These are phyloP conservation scores for Euclidia mi DNA, from an alignment of 2,888 invertebrate genomes.

Conservation along the genomic window DNA sequence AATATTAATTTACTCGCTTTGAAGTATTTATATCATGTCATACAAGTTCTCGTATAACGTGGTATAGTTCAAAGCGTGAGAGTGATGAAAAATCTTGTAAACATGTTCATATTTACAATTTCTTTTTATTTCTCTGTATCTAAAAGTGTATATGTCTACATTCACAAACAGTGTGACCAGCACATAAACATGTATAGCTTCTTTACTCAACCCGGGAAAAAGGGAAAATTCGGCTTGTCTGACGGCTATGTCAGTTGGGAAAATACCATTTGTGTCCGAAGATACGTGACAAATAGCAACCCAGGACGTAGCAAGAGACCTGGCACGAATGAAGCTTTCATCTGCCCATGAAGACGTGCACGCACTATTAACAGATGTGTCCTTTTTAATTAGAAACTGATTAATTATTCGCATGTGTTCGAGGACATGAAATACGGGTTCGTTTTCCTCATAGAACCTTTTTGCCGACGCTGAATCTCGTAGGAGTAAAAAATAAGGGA, in stretches of 20 bases:
- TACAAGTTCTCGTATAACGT: no score
- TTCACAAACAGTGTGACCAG: not conserved
- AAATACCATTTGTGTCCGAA: conserved; percentile 50
- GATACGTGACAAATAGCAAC: conserved; percentile 50
- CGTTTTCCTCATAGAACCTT: conserved; percentile 5
- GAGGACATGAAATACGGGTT: conserved; percentile 1
- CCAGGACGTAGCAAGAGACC: conserved; percentile 27
- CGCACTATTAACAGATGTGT: conserved; percentile 12
- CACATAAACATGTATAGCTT: not conserved
- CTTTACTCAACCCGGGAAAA: conserved; percentile 3
- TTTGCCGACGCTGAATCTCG: not conserved
- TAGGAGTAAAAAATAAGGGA: not conserved
- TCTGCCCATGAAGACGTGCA: conserved; percentile 20
- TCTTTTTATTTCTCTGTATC: no score
- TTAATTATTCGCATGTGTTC: conserved; percentile 23
- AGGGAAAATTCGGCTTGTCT: conserved; percentile 32
- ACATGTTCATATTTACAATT: no score
- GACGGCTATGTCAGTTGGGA: conserved; percentile 50
- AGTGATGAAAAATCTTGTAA: no score
- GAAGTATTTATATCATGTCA: no score
- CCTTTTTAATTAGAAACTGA: conserved; percentile 23
- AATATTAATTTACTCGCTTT: no score
- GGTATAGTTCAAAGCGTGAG: no score
- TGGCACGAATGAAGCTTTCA: conserved; percentile 36
- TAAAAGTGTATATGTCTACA: no score